Base-by-base conservation (phyloP, 2,797 vertebrate species). In the Gymnoscopelus braueri region DNA sequence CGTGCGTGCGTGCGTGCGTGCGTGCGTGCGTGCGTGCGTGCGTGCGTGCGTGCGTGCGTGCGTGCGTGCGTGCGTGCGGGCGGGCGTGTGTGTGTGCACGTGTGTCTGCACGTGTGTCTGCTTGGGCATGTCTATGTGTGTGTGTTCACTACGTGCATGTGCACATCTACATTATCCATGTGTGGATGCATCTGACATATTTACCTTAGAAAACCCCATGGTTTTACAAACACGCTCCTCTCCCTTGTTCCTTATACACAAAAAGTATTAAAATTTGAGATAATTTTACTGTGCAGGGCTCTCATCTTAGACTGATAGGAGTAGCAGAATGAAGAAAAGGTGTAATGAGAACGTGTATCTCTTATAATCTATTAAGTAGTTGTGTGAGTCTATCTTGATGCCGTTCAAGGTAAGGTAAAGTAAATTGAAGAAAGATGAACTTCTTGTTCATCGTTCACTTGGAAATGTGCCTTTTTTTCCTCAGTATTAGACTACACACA, bases 211-310 rank as follows among this genome's bases (percentile, higher is more conserved):
- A 81, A 84, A 85, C 80, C 82, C 74, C 23, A 75, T 71, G 78
- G 86, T 75, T 83, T 78, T 72, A 69, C 63, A 80, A 68, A 84
- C 72, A 71, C 23, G 54, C 75, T 68, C 72, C 65, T 60, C 52
- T 55, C 75, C 80, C 72, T 56, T 80, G 77, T 72, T 74, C 71
- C 85, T 74, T 70, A 71, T 29, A 29, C 26, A 29, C 26, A 74
- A 78, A 82, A 67, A 66, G 56, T 90, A 89, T 93, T 84, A 75
- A 81, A 84, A 63, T 74, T 72, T 76, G 71, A 87, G 72, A 88
- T 74, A 77, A 32, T 3, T 32, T 5, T 32, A 32, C 32, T 19
- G 19, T 19, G 19, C 19, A 19, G 35, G 35, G 35, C 35, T 39
- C 35, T 3, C 35, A 39, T 39, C 35, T 39, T 39, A 39, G 35